Base-by-base conservation (phyloP, 2,113 vertebrate genomes). In the Sarotherodon lohbergeri region DNA sequence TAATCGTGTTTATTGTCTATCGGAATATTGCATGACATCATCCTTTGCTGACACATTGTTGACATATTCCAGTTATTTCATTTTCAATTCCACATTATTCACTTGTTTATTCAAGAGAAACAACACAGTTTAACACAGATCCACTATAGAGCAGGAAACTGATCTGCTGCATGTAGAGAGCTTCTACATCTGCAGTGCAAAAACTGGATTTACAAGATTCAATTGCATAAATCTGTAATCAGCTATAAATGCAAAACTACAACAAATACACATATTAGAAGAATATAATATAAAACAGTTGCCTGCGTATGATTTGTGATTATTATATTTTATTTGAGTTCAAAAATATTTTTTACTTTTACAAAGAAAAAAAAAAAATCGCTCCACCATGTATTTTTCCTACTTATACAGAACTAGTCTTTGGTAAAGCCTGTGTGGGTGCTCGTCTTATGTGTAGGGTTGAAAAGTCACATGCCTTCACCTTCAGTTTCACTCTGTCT, bases 121-220 rank as follows among this genome's bases (percentile, higher is more conserved):
- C 12, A 39, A 66, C 2, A 1, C 34, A 66, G 34, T 6, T 39
- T 39, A 39, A 13, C 61, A 39, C 19, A 39, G 34, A 0, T 39
- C 34, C 3, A 19, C 10, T n/a, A 3, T 7, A 66, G 32, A 39
- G 2, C 5, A 12, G n/a, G 61, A 66, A 66, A 66, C 61, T 66
- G 61, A 66, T 39, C 61, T 66, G 61, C 32, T 66, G 10, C 32
- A 66, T 9, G 4, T 11, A 36, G 29, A 63, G 29, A 34, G 9
- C 9, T 63, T 63, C 36, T 36, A 3, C 17, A 66, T 36, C 36
- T 39, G 9, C 36, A 39, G 36, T 9, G 36, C 36, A 39, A 9
- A 39, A 39, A 39, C 7, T 4, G 10, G 39, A 39, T 39, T 39
- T 10, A 41, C 4, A 41, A 41, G 4, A 10, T 41, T 41, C 39